A percentile compares a stretch with the other conserved stretches of the same genome.
These are phyloP conservation scores for Odontocerum albicorne DNA, from an alignment of 2,888 invertebrate genomes.

Conservation along the genomic window DNA sequence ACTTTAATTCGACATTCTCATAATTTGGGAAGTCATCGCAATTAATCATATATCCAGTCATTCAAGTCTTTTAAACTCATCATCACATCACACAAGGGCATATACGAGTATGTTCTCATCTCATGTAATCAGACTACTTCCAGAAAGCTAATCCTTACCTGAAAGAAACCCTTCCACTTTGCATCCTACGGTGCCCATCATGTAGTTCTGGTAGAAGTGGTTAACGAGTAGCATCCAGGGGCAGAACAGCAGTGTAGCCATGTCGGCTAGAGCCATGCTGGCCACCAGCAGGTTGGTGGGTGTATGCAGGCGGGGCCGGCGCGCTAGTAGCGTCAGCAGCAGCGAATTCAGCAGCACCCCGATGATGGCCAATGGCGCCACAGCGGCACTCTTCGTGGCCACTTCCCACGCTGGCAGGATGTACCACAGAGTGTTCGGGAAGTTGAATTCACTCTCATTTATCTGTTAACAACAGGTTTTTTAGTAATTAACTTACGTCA, in stretches of 20 bases:
- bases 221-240: slow-evolving; percentile 76
- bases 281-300: slow-evolving; percentile 73
- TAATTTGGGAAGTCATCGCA: no score
- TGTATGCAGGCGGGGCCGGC: slow-evolving; percentile 64
- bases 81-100: no score
- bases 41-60: no score
- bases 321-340: slow-evolving; percentile 64
- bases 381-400: slow-evolving; percentile 59
- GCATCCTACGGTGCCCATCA: slow-evolving; percentile 73
- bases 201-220: slow-evolving; percentile 78
- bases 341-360: slow-evolving; percentile 70
- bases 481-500: no score
- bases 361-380: slow-evolving; percentile 62
- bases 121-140: no score
- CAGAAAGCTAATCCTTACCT: no score
- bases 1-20: no score
- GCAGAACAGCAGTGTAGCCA: slow-evolving; percentile 66
- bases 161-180: slow-evolving; percentile 76
- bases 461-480: background rate
- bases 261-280: slow-evolving; percentile 74
- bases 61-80: no score
- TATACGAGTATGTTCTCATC: no score
- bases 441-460: slow-evolving; percentile 39
- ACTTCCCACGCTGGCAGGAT: slow-evolving; percentile 62
- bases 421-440: slow-evolving; percentile 69